Evolutionary conservation across 1,140 invertebrate genomes (phyloP).

Genomic region (Drosophila seguyi): DNA sequence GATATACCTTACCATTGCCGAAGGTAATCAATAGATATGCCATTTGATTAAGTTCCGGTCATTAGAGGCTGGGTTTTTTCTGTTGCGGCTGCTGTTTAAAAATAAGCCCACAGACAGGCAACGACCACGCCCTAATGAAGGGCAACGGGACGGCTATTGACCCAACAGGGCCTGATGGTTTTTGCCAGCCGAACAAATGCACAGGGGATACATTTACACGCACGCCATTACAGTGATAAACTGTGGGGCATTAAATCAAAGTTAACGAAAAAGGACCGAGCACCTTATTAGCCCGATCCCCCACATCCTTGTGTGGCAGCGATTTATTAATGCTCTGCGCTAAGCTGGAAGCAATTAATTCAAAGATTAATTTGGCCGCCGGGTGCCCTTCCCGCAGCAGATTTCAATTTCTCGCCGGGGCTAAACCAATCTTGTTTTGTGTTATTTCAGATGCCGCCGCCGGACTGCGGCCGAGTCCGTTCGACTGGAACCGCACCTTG

Average conservation of each 20-base stretch:
- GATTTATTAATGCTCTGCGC: conserved; percentile 82
- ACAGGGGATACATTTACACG: conserved; percentile 71
- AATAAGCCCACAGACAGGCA: conserved; percentile 64
- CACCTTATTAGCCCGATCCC: conserved; percentile 69
- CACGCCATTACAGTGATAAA: conserved; percentile 82
- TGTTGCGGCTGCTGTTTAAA: conserved; percentile 48
- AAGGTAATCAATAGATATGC: conserved; percentile 69
- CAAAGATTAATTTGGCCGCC: conserved; percentile 82
- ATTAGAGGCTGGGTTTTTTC: conserved; percentile 48
- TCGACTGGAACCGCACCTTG: conserved; percentile 22
- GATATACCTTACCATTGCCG: not conserved
- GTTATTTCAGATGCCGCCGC: conserved; percentile 53
- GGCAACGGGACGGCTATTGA: conserved; percentile 24
- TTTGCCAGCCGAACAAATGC: conserved; percentile 74
- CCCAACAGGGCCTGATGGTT: conserved; percentile 59
- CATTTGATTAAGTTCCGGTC: conserved; percentile 69
- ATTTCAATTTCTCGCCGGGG: conserved; percentile 54
- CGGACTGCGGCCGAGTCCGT: conserved; percentile 15
- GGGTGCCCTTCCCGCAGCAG: conserved; percentile 61
- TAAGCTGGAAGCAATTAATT: conserved; percentile 83
- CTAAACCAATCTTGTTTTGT: conserved; percentile 28
- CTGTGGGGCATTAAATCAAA: conserved; percentile 81
- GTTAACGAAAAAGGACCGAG: conserved; percentile 69
- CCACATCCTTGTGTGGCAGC: conserved; percentile 30
- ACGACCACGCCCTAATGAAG: conserved; percentile 36